phyloP scores from a whole-genome alignment of 1,140 invertebrate genomes.

The Ostrea denselamellosa region DNA sequence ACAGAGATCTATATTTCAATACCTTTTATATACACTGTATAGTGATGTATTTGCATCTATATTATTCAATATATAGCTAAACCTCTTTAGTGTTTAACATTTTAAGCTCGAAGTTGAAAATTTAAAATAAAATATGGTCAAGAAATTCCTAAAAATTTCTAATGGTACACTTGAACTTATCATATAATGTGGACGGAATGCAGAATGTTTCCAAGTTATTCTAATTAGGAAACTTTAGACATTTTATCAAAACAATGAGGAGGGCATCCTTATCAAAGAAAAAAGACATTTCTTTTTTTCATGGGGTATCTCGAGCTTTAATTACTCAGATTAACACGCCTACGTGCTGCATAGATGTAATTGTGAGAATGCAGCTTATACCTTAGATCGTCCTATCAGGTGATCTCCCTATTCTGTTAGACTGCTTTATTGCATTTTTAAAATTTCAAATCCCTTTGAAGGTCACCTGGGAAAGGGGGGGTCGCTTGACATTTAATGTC shows the following conservation, averaged over 20 bases:
- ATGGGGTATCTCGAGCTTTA: background rate
- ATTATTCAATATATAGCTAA: too few species aligned
- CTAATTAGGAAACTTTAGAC: background rate
- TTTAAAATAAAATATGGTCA: too few species aligned
- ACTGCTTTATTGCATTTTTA: background rate
- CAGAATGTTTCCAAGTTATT: background rate
- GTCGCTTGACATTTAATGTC: background rate
- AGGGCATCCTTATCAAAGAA: slow-evolving; percentile 1
- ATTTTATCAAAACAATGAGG: background rate
- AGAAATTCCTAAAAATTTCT: too few species aligned
- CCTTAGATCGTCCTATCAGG: slow-evolving; percentile 1
- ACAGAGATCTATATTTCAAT: too few species aligned
- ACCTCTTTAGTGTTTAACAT: too few species aligned
- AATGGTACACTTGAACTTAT: background rate
- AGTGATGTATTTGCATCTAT: too few species aligned
- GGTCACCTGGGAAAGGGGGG: slow-evolving; percentile 9
- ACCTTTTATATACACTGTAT: too few species aligned
- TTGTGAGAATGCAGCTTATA: background rate
- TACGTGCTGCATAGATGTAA: background rate
- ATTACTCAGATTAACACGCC: background rate
- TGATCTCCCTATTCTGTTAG: background rate
- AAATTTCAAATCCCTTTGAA: slow-evolving; percentile 15
- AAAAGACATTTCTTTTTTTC: slow-evolving; percentile 22
- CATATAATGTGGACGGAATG: background rate
- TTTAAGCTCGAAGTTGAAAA: too few species aligned